Conservation (phyloP, 2,113 vertebrate species). For the Trematomus loennbergii region DNA sequence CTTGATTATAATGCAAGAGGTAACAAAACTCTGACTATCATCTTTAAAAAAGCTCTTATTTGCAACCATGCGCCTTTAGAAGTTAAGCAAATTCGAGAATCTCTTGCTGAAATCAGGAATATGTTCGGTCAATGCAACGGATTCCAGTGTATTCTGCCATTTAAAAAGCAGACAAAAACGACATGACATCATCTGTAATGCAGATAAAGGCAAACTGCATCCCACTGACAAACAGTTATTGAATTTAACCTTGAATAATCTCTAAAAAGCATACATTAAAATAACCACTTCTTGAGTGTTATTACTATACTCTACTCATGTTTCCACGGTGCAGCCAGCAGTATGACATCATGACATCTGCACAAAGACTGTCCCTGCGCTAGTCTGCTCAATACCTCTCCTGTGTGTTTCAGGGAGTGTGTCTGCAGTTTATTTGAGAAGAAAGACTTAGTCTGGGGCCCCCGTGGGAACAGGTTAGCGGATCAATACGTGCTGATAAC, state of each 20-base stretch:
- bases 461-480: conserved; percentile 52
- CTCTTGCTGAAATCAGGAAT: neutral
- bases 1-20: conserved; percentile 22
- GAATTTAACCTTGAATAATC: too few relatives aligned
- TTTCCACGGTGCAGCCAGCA: conserved; percentile 25
- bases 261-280: too few relatives aligned
- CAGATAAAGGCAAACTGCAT: too few relatives aligned
- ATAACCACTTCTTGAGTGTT: too few relatives aligned
- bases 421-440: conserved; percentile 5
- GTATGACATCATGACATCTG: conserved; percentile 73
- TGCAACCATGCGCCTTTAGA: neutral
- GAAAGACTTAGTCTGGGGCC: conserved; percentile 45
- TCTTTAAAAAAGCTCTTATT: conserved; percentile 3
- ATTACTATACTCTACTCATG: too few relatives aligned
- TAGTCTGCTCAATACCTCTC: conserved; percentile 54
- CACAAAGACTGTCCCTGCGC: conserved; percentile 63
- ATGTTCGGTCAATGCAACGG: neutral
- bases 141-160: too few relatives aligned
- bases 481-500: conserved; percentile 76
- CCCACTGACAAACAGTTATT: too few relatives aligned
- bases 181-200: too few relatives aligned
- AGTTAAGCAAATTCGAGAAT: conserved; percentile 25
- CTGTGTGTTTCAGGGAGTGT: neutral
- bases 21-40: conserved; percentile 17
- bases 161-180: too few relatives aligned